A percentile compares a stretch with the other conserved stretches of the same genome.
Evolutionary conservation across 2,888 invertebrate genomes (phyloP).

Genomic region (Frankliniella fusca): DNA sequence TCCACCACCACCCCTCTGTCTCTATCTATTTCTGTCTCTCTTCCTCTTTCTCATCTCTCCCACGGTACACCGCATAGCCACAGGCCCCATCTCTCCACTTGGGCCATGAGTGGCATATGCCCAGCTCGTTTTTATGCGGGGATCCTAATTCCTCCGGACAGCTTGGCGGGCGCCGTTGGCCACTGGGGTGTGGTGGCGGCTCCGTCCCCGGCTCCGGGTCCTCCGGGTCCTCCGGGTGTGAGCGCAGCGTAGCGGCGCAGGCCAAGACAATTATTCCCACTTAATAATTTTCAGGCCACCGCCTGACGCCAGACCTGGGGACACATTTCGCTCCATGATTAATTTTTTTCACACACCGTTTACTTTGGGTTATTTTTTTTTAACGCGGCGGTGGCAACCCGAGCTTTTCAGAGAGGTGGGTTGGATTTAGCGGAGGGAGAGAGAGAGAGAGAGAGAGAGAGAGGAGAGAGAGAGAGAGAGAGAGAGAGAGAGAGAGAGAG

Average conservation of each 20-base stretch:
- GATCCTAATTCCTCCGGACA: neutral
- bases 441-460: no score
- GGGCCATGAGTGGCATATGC: neutral
- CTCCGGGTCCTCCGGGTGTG: no score
- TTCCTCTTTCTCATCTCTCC: neutral
- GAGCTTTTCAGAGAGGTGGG: neutral
- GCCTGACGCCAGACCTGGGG: neutral
- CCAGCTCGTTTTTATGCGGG: neutral
- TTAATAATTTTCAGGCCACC: neutral
- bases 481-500: no score
- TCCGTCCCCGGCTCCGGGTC: no score
- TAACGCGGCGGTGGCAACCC: no score
- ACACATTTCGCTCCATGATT: constrained; percentile 1
- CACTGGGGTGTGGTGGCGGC: neutral
- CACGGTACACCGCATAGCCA: neutral
- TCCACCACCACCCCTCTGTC: no score
- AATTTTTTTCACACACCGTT: neutral
- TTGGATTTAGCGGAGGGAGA: no score
- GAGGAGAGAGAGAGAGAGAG: no score
- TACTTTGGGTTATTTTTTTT: neutral
- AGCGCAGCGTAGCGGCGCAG: neutral
- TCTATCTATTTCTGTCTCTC: no score
- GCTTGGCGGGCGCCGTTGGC: neutral
- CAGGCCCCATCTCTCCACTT: neutral
- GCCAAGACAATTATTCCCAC: constrained; percentile 3